These are phyloP conservation scores for Poeciliopsis retropinna DNA, from an alignment of 2,113 vertebrate species.

Conservation along the genomic window DNA sequence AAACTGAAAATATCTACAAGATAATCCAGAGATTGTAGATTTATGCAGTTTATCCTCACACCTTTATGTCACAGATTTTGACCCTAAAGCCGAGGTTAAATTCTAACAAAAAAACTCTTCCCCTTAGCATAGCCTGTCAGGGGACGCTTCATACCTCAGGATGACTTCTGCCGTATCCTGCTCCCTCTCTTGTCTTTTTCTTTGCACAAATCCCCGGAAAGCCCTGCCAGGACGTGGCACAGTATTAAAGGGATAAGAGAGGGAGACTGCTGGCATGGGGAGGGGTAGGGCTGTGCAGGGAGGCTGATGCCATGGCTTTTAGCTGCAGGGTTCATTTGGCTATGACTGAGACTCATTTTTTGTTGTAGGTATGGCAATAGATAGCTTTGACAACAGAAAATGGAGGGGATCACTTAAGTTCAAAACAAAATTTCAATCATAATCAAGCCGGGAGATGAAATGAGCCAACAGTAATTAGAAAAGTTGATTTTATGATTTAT, in stretches of 20 bases:
- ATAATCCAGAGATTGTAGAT: not conserved
- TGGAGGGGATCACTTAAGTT: conserved; percentile 31
- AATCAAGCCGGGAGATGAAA: conserved; percentile 5
- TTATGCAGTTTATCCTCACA: conserved; percentile 7
- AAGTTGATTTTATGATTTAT: conserved; percentile 20
- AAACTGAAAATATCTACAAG: not conserved
- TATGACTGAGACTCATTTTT: conserved; percentile 31
- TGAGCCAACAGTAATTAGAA: conserved; percentile 13
- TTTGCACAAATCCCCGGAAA: conserved; percentile 91
- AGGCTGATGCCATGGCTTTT: conserved; percentile 49
- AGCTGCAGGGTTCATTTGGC: conserved; percentile 54
- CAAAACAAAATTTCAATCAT: conserved; percentile 17
- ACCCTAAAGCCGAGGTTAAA: conserved; percentile 50
- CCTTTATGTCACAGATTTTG: conserved; percentile 23
- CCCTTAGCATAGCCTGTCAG: conserved; percentile 6
- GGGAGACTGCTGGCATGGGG: conserved; percentile 42
- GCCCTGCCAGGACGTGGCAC: conserved; percentile 87
- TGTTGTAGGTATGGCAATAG: conserved; percentile 38
- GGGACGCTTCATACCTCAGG: conserved; percentile 86
- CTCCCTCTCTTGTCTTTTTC: conserved; percentile 90
- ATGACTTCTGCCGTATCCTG: conserved; percentile 86
- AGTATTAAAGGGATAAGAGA: conserved; percentile 67
- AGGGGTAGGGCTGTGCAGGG: conserved; percentile 41
- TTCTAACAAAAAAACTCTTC: not conserved
- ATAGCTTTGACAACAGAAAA: conserved; percentile 31